Conservation (phyloP, 2,113 vertebrate genomes). For the Alexandromys fortis region DNA sequence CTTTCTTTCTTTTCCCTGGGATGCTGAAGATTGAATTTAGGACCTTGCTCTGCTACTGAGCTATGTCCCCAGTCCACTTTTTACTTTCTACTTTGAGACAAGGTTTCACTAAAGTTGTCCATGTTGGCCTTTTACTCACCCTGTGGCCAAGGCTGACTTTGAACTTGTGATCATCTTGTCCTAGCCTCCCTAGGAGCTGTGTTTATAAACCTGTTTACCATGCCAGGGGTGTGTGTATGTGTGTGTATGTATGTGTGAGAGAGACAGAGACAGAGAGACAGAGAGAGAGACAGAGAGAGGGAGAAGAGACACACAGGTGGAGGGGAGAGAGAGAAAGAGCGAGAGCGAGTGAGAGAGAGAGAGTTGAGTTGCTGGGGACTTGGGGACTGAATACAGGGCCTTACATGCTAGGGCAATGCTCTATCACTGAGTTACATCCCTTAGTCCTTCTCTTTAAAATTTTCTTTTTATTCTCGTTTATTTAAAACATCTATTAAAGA, state of each 20-base stretch:
- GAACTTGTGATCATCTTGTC: not conserved
- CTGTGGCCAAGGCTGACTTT: not conserved
- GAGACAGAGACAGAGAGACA: too few species aligned
- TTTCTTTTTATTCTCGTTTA: conserved; percentile 18
- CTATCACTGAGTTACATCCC: not conserved
- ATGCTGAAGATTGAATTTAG: not conserved
- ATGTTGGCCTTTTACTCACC: not conserved
- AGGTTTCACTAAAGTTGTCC: not conserved
- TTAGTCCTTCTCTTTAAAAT: not conserved
- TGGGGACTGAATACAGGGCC: not conserved
- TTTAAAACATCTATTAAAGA: conserved; percentile 5
- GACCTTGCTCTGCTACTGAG: not conserved
- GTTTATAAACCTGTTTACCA: not conserved
- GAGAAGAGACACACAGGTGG: too few species aligned
- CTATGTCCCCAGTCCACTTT: not conserved
- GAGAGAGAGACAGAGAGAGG: too few species aligned
- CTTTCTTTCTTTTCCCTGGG: not conserved
- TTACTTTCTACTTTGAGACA: not conserved
- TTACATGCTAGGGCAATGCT: not conserved
- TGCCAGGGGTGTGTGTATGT: not conserved
- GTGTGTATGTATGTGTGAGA: not conserved
- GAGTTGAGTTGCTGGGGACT: too few species aligned
- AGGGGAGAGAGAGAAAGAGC: too few species aligned
- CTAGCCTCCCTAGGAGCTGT: not conserved
- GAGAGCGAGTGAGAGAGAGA: too few species aligned